phyloP scores from a whole-genome alignment of 2,888 invertebrate genomes.

The Caradrina clavipalpis region DNA sequence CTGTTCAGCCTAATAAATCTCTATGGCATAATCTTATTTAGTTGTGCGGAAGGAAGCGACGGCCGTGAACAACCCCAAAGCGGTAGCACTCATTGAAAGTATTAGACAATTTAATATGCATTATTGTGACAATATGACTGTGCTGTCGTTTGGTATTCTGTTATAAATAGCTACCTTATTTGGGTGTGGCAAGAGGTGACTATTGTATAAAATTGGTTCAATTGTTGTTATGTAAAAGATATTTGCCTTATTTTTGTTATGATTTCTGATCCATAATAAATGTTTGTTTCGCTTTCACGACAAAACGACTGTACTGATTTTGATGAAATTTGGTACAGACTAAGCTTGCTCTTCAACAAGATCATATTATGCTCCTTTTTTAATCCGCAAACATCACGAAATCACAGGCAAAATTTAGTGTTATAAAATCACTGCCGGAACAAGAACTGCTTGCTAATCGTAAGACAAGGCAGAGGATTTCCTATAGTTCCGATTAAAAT shows the following conservation, averaged over 20 bases:
- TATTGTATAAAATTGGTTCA: conserved; percentile 1
- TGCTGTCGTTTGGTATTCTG: conserved; percentile 13
- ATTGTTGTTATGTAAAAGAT: neutral
- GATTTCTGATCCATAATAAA: neutral
- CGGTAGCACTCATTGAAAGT: conserved; percentile 26
- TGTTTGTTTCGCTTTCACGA: no score
- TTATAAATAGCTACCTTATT: conserved; percentile 39
- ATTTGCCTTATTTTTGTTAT: neutral
- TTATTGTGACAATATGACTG: conserved; percentile 15
- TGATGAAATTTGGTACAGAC: no score
- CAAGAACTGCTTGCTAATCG: neutral
- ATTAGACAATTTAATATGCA: conserved; percentile 35
- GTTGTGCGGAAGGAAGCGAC: conserved; percentile 49
- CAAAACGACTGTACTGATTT: no score
- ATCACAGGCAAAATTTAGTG: no score
- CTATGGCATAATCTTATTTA: conserved; percentile 49
- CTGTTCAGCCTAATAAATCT: conserved; percentile 39
- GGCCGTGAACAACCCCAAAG: conserved; percentile 42
- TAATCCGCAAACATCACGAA: no score
- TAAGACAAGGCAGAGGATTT: neutral
- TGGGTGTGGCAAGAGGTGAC: conserved; percentile 1
- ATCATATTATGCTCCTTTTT: no score
- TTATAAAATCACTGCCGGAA: neutral
- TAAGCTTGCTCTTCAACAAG: no score
- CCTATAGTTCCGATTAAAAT: neutral